Base-by-base conservation (phyloP, 1,140 invertebrate species). In the Saccostrea cuccullata region DNA sequence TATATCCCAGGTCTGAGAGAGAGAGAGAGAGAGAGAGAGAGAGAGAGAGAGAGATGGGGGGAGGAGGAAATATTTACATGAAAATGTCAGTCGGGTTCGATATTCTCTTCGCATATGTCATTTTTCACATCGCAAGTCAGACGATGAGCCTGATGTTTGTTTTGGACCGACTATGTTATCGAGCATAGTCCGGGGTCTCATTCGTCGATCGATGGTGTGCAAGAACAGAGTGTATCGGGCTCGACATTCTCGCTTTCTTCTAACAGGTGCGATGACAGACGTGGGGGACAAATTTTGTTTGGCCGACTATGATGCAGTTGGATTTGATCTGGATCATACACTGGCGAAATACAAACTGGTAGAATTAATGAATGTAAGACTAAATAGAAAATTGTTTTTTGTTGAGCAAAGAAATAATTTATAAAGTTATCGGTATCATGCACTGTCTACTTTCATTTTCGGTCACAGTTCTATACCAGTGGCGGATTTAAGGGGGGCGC, bases 301-400 rank as follows among this genome's bases (percentile, higher is more conserved):
- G n/a, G 84, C 86, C 40, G 90, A 97, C 91, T 98, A 97, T 92
- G 97, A 97, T 92, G 97, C 96, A 87, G 96, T 97, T 86, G 97
- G 97, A 13, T 98, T 98, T 93, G 97, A 98, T 94, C 95, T 98
- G 88, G 97, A 98, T 91, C 96, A 97, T 92, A 97, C 97, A 1
- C 90, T 97, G 55, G 95, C 97, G 47, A 93, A 92, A 86, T 98
- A 97, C 89, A 96, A 97, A 90, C 93, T 97, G 4, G 95, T 95
- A 11, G 86, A 91, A 5, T 88, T 92, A 55, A 92, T 92, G 77
- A 89, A 91, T 82, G 93, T 93, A 89, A 86, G 89, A 86, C 4
- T 40, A 60, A 20, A 20, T 36, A 55, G 12, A 40, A 11, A 17
- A 55, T 5, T 55, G 17, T 5, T 84, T 1, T 36, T 17, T 20